Percentiles rank a stretch among this genome's conserved stretches.
These are phyloP conservation scores for Palloptera scutellata DNA, from an alignment of 2,888 invertebrate species.

Conservation along the genomic window DNA sequence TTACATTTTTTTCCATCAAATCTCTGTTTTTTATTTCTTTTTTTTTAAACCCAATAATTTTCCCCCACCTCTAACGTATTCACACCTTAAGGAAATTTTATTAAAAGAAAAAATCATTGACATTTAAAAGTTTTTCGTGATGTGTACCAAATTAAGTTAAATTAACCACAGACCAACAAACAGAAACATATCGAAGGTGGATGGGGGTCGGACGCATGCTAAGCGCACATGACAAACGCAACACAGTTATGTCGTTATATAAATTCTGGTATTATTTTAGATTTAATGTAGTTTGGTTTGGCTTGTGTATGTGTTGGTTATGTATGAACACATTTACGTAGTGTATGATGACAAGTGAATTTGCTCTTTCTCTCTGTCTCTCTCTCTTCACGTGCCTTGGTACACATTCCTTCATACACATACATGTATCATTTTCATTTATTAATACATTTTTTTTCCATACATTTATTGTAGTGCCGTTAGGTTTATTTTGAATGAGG, in stretches of 20 bases:
- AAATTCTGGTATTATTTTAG: not conserved
- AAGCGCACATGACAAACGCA: not conserved
- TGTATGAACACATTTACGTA: no score
- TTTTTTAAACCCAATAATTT: no score
- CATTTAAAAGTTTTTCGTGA: not conserved
- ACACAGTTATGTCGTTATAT: not conserved
- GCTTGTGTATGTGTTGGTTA: no score
- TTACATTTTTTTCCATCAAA: no score
- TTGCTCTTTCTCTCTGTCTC: not conserved
- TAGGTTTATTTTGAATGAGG: no score
- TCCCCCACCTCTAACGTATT: no score
- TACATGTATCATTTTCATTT: not conserved
- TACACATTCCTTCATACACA: slow-evolving; percentile 1
- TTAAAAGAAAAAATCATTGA: not conserved
- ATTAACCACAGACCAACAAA: not conserved
- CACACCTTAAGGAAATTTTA: not conserved
- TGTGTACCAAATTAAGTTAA: not conserved
- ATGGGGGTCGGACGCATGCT: no score
- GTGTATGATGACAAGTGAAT: not conserved
- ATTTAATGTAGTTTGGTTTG: no score
- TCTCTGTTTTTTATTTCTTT: no score
- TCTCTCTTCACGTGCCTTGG: not conserved
- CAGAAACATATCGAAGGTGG: no score
- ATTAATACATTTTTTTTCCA: not conserved
- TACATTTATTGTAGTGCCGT: not conserved